phyloP scores from a whole-genome alignment of 2,888 invertebrate species.

The Crematogaster levior region DNA sequence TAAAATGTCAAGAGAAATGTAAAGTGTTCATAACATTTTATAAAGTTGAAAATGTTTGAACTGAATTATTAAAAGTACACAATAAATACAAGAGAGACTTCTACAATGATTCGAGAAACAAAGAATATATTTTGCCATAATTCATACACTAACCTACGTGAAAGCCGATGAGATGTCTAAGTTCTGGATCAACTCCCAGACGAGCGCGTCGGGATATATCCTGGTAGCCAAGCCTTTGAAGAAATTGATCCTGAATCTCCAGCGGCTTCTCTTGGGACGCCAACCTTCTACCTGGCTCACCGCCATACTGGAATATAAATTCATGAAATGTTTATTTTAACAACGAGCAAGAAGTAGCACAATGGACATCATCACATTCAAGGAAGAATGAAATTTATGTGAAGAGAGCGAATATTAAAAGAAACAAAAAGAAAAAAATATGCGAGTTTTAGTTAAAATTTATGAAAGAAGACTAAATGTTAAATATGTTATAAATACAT shows the following conservation, averaged over 20 bases:
- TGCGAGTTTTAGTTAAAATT: background rate
- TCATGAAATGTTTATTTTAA: constrained; percentile 47
- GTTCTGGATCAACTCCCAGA: constrained; percentile 89
- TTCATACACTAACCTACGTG: constrained; percentile 86
- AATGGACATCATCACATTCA: background rate
- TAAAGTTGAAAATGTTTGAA: background rate
- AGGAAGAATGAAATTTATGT: background rate
- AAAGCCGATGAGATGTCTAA: constrained; percentile 88
- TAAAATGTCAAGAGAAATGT: too few species aligned
- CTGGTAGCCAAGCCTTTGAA: constrained; percentile 88
- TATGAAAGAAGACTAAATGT: background rate
- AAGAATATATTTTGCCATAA: constrained; percentile 1
- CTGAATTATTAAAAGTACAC: background rate
- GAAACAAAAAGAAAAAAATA: background rate
- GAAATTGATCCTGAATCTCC: constrained; percentile 88
- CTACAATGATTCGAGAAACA: background rate
- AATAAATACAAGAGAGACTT: background rate
- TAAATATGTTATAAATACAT: background rate
- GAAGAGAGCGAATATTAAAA: background rate
- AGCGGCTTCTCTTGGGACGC: constrained; percentile 87
- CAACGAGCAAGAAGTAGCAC: constrained; percentile 38
- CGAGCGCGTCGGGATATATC: constrained; percentile 88
- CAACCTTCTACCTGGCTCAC: constrained; percentile 87
- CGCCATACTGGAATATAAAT: constrained; percentile 85
- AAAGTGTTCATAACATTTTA: background rate